A percentile compares a stretch with the other conserved stretches of the same genome.
These are phyloP conservation scores for Siphlonurus alternatus DNA, from an alignment of 2,888 invertebrate genomes.

Conservation along the genomic window DNA sequence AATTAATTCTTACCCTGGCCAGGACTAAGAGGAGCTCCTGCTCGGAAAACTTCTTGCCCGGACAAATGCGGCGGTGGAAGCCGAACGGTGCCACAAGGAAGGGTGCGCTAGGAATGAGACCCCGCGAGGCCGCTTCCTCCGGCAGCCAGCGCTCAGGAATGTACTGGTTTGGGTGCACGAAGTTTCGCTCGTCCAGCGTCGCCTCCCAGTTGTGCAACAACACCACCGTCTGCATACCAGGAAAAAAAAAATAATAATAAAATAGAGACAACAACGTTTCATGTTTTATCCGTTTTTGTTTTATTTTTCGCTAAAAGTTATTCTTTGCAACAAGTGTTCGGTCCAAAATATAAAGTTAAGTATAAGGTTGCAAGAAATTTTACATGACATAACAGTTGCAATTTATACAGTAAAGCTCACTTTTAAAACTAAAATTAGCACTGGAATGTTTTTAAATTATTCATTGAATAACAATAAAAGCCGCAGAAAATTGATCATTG, in stretches of 20 bases:
- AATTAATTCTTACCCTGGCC: constrained; percentile 39
- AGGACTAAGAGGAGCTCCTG: constrained; percentile 55
- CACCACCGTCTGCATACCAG: constrained; percentile 46
- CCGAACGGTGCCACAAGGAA: constrained; percentile 64
- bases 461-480: too few species aligned
- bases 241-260: constrained; percentile 5
- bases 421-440: too few species aligned
- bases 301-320: too few species aligned
- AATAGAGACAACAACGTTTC: not conserved
- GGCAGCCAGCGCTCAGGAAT: constrained; percentile 64
- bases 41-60: constrained; percentile 70
- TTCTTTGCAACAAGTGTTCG: too few species aligned
- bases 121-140: constrained; percentile 22
- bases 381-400: not conserved
- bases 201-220: constrained; percentile 72
- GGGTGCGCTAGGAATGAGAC: constrained; percentile 33
- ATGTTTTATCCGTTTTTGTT: too few species aligned
- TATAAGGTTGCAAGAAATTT: too few species aligned
- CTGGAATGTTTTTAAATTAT: too few species aligned
- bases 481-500: too few species aligned
- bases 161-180: constrained; percentile 49
- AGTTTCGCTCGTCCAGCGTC: constrained; percentile 56
- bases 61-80: constrained; percentile 61
- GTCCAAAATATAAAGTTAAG: too few species aligned
- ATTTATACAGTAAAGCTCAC: too few species aligned